Conservation (phyloP, 2,888 invertebrate species). For the Imbricaverruca yamaguchii region DNA sequence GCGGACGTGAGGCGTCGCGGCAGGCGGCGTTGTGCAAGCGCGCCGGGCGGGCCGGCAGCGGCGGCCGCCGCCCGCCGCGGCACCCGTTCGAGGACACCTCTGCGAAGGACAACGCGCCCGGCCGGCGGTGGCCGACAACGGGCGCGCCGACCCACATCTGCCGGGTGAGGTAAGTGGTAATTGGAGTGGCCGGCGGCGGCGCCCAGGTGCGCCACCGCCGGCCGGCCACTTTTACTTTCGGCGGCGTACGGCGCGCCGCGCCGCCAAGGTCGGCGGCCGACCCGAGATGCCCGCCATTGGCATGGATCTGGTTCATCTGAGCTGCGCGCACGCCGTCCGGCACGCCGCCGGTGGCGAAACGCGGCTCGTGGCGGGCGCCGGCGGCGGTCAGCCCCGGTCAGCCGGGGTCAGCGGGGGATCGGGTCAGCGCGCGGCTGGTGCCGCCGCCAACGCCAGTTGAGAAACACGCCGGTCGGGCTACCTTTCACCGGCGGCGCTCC, state of each 20-base stretch:
- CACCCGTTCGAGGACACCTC: not conserved
- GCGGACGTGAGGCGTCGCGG: not conserved
- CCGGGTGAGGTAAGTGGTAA: constrained; percentile 3
- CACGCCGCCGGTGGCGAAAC: too few relatives aligned
- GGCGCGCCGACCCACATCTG: not conserved
- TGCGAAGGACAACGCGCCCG: not conserved
- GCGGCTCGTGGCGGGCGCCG: too few relatives aligned
- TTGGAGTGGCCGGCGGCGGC: not conserved
- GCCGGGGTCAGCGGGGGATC: too few relatives aligned
- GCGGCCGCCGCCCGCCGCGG: not conserved
- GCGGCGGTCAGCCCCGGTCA: too few relatives aligned
- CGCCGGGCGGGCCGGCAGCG: too few relatives aligned
- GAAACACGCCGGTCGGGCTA: too few relatives aligned
- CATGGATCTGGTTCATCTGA: not conserved
- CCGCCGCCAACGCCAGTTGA: too few relatives aligned
- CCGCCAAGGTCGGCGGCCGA: not conserved
- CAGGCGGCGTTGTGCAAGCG: too few relatives aligned
- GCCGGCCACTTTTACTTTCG: constrained; percentile 15
- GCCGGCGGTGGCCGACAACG: not conserved
- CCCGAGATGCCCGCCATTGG: not conserved
- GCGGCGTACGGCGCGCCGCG: not conserved
- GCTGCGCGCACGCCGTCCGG: too few relatives aligned
- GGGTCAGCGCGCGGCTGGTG: too few relatives aligned
- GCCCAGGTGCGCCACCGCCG: not conserved
- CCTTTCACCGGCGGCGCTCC: too few relatives aligned